Percentiles rank a stretch among this genome's conserved stretches.
These are phyloP conservation scores for Octodon degus DNA, from an alignment of 2,113 vertebrate species.

Conservation along the genomic window DNA sequence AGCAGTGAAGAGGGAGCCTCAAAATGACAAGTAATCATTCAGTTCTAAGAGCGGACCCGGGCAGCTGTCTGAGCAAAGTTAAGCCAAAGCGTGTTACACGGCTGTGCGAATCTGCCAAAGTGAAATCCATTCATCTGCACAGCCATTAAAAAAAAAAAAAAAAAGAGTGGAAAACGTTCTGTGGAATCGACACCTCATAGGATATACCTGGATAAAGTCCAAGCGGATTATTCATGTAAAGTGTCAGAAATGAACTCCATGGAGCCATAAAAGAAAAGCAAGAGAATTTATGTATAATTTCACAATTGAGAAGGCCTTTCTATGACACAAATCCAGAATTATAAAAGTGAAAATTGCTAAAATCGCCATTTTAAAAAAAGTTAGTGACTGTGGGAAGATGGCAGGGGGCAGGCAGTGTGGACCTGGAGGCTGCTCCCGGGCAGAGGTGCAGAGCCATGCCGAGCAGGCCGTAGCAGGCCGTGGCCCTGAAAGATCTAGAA, in stretches of 20 bases:
- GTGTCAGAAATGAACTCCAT: not conserved
- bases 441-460: not conserved
- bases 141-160: not conserved
- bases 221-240: conserved; percentile 44
- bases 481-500: not conserved
- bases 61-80: not conserved
- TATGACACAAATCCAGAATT: not conserved
- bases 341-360: conserved; percentile 1
- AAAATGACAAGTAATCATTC: not conserved
- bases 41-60: not conserved
- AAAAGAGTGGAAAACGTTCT: not conserved
- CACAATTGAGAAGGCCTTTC: not conserved
- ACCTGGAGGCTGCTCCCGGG: not conserved
- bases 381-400: not conserved
- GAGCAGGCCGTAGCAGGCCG: not conserved
- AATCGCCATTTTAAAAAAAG: not conserved
- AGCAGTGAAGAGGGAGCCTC: not conserved
- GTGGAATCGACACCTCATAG: not conserved
- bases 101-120: not conserved
- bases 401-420: not conserved
- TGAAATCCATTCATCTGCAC: not conserved
- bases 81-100: not conserved
- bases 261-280: not conserved
- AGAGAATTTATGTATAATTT: not conserved
- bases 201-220: not conserved